Evolutionary conservation across 2,888 invertebrate genomes (phyloP), one percentile per base, ranked within the genome.

Genomic region (Ormyrus labotus): DNA sequence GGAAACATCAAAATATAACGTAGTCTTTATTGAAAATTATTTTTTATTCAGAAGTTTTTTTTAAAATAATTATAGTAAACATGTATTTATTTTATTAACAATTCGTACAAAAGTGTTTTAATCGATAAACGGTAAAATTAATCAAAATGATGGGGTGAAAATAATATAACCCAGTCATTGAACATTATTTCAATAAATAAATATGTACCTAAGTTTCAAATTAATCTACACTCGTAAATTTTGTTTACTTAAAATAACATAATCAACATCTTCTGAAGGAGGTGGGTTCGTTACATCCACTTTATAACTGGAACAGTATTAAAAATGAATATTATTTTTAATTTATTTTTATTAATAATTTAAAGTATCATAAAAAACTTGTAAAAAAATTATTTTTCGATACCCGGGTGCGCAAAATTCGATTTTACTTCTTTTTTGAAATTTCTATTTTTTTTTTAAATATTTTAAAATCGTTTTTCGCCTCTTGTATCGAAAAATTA

Each of bases 251-350:
- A 90, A 84, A 78, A 90, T 90, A 13, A 88, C 80, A 76, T 90
- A 90, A 81, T 89, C 87, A 75, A 85, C 80, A 77, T 86, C 86
- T 58, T 88, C 87, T 53, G 87, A 87, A 63, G 85, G 84, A 11
- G 86, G 73, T n/a, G 95, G 95, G 50, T 93, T 94, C 1, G 94
- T 94, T 84, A 94, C 94, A 87, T 96, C 96, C 68, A 93, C 84
- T 81, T 91, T 91, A 86, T 94, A 96, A 84, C 94, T 94, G 88
- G 80, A 92, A 91, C 84, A 83, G 13, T 81, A 74, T 74, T 13
- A 73, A 63, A 48, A 51, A 65, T 65, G 9, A 45, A 50, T 57
- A 57, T 50, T 63, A 70, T 34, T 65, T 34, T 19, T 70, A n/a
- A 57, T 57, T 58, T 9, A 34, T 6, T 51, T 51, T 65, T 11